Evolutionary conservation across 2,888 invertebrate genomes (phyloP), one percentile per base, ranked within the genome.

Genomic region (Metalampra italica): DNA sequence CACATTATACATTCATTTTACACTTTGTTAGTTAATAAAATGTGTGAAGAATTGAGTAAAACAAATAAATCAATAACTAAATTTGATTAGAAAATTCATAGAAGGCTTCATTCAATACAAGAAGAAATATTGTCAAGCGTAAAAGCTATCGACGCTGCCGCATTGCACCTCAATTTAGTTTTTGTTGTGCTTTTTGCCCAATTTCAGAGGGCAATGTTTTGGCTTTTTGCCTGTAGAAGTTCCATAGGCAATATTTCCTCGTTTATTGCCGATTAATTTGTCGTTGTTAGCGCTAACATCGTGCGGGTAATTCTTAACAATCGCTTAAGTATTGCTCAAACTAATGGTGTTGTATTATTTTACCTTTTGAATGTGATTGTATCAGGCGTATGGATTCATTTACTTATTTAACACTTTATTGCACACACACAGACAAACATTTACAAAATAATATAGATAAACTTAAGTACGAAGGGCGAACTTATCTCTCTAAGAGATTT

Each of bases 261-360:
- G 62, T 73, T 71, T 76, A 78, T 75, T 59, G 76, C 66, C 80
- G 68, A 79, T 78, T 77, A 75, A 75, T 79, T 76, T 77, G 74
- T 72, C 66, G 69, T 64, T 66, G 67, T 63, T 64, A 64, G 64
- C 57, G 67, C 59, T 69, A 66, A 70, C 71, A 68, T 58, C 55
- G 56, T 53, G 48, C 40, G 49, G 46, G 54, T 59, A 59, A 62
- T 61, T 61, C 55, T 57, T 55, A 48, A 51, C 52, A 49, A 59
- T 44, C 54, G 50, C 62, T 68, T 62, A 59, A 57, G 57, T 55
- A 51, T 55, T 42, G 53, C 30, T 30, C 47, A 46, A 41, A 58
- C 45, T 36, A 43, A 55, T 50, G 40, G 45, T 30, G 22, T n/a
- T n/a, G 22, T 22, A 22, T 22, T 22, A 11, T 34, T 11, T 34